Percentiles rank a stretch among this genome's conserved stretches.
phyloP scores from a whole-genome alignment of 2,113 vertebrate species.

The Dolichallabes microphthalmus region DNA sequence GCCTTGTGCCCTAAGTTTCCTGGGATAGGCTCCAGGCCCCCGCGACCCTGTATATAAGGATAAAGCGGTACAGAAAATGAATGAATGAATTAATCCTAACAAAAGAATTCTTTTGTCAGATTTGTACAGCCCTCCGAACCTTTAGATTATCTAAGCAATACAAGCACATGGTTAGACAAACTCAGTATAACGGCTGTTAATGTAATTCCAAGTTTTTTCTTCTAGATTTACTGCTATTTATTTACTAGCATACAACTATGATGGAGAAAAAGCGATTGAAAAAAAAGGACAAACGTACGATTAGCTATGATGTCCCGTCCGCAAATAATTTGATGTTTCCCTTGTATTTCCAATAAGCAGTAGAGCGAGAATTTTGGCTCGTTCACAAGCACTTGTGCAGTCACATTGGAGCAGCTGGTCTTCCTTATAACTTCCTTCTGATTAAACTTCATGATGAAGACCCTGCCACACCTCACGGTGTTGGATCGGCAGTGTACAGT shows the following conservation, averaged over 20 bases:
- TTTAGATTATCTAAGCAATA: not conserved
- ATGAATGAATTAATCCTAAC: not conserved
- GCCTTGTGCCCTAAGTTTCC: no score
- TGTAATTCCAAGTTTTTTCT: not conserved
- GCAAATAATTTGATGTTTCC: not conserved
- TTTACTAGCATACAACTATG: not conserved
- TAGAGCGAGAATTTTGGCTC: not conserved
- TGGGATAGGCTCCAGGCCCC: no score
- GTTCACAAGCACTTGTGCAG: slow-evolving; percentile 54
- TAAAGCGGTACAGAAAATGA: no score
- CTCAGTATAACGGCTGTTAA: not conserved
- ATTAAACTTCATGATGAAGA: slow-evolving; percentile 51
- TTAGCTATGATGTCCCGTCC: slow-evolving; percentile 60
- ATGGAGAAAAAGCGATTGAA: not conserved
- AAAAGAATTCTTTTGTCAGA: no score
- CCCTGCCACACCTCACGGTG: slow-evolving; percentile 35
- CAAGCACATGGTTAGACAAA: not conserved
- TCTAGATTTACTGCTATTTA: not conserved
- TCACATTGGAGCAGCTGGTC: slow-evolving; percentile 56
- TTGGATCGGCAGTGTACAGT: slow-evolving; percentile 63
- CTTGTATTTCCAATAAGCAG: slow-evolving; percentile 51
- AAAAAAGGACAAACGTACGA: slow-evolving; percentile 59
- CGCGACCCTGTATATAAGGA: no score
- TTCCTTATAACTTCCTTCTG: not conserved
- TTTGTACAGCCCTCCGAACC: not conserved